Conservation (phyloP, 2,113 vertebrate genomes). For the Harpagus bidentatus region DNA sequence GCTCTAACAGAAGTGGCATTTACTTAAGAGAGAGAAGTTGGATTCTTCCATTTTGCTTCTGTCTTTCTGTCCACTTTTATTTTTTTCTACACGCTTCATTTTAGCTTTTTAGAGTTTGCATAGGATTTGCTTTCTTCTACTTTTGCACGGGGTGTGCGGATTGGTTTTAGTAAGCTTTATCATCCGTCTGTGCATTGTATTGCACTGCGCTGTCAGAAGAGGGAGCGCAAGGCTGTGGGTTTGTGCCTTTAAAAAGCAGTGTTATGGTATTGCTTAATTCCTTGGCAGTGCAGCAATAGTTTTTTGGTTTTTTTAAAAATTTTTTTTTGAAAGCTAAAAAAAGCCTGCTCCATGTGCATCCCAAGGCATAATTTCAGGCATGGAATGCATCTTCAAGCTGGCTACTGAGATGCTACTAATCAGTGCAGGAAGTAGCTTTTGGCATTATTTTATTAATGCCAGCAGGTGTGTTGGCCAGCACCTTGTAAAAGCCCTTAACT, state of each 20-base stretch:
- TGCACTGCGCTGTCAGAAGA: neutral
- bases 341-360: neutral
- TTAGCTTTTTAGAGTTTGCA: neutral
- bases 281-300: neutral
- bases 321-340: neutral
- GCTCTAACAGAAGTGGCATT: neutral
- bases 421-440: neutral
- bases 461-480: neutral
- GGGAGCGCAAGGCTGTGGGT: neutral
- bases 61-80: neutral
- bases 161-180: neutral
- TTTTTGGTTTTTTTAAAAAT: neutral
- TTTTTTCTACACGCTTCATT: neutral
- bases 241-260: neutral
- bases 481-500: neutral
- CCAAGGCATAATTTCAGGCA: neutral
- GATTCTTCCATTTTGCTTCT: neutral
- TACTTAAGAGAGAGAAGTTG: neutral
- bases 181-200: too few species aligned
- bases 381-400: neutral
- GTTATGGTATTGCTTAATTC: neutral
- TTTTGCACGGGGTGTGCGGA: rapidly evolving
- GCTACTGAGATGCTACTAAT: neutral
- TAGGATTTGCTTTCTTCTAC: neutral
- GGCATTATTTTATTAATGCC: neutral